Conservation (phyloP, 37 sponge, comb jelly and placozoan species). For the Crambe crambe region DNA sequence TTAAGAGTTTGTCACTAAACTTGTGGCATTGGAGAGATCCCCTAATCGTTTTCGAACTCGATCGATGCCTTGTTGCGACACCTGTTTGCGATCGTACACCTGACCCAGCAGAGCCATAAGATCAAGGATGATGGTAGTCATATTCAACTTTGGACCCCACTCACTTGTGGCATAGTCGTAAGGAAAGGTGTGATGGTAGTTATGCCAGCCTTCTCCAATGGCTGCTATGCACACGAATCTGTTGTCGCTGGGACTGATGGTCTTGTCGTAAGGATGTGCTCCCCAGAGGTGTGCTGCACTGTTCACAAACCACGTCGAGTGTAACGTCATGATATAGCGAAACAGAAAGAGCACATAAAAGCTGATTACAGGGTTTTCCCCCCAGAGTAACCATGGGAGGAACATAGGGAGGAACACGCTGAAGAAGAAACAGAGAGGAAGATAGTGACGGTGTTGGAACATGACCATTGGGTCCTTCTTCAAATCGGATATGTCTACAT, state of each 20-base stretch:
- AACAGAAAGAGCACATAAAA: conserved; percentile 54
- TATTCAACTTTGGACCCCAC: conserved; percentile 79
- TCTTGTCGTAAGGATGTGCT: conserved; percentile 74
- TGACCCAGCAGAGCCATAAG: conserved; percentile 77
- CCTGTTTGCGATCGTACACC: conserved; percentile 77
- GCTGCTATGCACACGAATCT: conserved; percentile 77
- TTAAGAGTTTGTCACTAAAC: not conserved
- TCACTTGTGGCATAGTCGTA: conserved; percentile 97
- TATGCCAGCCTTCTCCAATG: conserved; percentile 98
- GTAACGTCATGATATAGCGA: conserved; percentile 85
- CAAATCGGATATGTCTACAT: conserved; percentile 88
- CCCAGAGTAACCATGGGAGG: conserved; percentile 79
- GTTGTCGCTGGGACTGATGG: conserved; percentile 91
- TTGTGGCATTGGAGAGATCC: conserved; percentile 20
- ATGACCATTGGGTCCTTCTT: conserved; percentile 75
- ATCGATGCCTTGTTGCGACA: conserved; percentile 55
- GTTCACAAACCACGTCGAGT: conserved; percentile 98
- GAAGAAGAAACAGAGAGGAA: conserved; percentile 56
- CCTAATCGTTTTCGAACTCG: conserved; percentile 47
- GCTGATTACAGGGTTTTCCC: conserved; percentile 40
- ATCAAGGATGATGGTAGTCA: conserved; percentile 94
- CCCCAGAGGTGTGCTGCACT: conserved; percentile 98
- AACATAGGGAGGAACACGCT: conserved; percentile 71
- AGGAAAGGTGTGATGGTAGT: conserved; percentile 99
- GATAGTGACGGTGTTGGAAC: conserved; percentile 89